Percentiles rank a stretch among this genome's conserved stretches.
phyloP scores from a whole-genome alignment of 2,888 invertebrate genomes.

The Electrophaes corylata region DNA sequence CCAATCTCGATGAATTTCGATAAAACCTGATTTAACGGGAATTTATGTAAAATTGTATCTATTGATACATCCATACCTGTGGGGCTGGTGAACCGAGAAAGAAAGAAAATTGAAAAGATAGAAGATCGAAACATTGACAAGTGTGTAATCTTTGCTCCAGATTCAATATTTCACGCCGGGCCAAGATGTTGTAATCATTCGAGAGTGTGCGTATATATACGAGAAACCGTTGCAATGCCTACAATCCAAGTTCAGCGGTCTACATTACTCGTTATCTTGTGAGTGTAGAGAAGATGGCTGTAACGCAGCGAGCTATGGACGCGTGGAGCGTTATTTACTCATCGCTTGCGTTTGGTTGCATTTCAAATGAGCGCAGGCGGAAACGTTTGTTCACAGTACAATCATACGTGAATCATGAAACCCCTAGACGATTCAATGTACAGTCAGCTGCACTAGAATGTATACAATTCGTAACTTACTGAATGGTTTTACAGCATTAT shows the following conservation, averaged over 20 bases:
- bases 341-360: conserved; percentile 1
- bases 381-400: not conserved
- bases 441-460: no score
- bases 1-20: no score
- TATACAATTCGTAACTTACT: no score
- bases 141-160: conserved; percentile 41
- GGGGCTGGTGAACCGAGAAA: no score
- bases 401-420: not conserved
- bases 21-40: no score
- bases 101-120: not conserved
- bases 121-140: not conserved
- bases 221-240: conserved; percentile 53
- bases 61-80: no score
- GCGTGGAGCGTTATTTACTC: conserved; percentile 3
- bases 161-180: conserved; percentile 61
- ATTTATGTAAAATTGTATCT: no score
- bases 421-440: not conserved
- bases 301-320: conserved; percentile 48
- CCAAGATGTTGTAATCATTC: conserved; percentile 58
- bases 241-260: conserved; percentile 59
- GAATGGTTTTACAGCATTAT: no score
- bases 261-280: conserved; percentile 69
- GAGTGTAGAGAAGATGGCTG: conserved; percentile 70
- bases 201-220: conserved; percentile 72
- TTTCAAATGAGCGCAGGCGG: not conserved